Evolutionary conservation across 2,113 vertebrate genomes (phyloP).

Genomic region (Peromyscus leucopus): DNA sequence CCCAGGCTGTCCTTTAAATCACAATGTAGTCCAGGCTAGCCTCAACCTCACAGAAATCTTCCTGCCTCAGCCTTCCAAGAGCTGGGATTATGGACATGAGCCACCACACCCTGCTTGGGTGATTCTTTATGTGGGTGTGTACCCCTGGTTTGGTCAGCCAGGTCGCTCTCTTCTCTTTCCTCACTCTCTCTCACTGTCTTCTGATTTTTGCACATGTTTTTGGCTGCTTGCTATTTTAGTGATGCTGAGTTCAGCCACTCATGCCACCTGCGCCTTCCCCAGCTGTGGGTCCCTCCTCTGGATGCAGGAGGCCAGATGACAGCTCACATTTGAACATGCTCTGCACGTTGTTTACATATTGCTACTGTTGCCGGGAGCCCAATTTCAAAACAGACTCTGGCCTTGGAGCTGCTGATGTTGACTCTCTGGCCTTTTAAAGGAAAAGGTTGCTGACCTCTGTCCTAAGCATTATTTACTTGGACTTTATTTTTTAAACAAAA

Average conservation of each 20-base stretch:
- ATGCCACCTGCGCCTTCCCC: background rate
- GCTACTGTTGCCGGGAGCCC: background rate
- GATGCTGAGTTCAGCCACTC: background rate
- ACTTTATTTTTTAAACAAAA: conserved; percentile 59
- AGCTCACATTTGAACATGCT: background rate
- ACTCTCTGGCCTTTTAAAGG: conserved; percentile 15
- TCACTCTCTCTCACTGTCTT: background rate
- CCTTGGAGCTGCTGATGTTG: background rate
- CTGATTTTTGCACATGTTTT: background rate
- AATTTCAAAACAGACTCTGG: background rate
- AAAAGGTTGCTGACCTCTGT: conserved; percentile 8
- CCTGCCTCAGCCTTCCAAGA: background rate
- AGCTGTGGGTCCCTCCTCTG: background rate
- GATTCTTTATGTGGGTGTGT: rapidly evolving
- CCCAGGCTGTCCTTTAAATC: background rate
- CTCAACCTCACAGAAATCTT: background rate
- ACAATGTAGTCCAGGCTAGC: background rate
- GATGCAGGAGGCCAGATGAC: background rate
- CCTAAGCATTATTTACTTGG: background rate
- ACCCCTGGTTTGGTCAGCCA: background rate
- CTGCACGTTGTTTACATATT: background rate
- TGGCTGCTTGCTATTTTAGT: background rate
- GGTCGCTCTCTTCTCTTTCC: background rate
- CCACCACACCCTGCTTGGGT: background rate
- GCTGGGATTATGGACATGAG: background rate